Evolutionary conservation across 2,888 invertebrate genomes (phyloP).

Genomic region (Reticulitermes lucifugus): DNA sequence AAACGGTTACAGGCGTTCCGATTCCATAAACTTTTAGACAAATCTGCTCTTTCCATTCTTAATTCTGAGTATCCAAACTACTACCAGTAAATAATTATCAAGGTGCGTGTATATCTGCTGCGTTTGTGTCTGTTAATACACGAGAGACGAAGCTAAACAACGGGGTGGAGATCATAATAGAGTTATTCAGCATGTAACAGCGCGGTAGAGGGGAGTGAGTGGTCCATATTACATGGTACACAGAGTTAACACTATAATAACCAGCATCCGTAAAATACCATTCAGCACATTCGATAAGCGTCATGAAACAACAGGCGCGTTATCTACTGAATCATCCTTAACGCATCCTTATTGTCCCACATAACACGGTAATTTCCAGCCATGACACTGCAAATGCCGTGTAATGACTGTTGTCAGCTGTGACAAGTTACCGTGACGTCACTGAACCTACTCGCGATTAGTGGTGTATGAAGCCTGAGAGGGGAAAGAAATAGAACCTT

Average conservation of each 20-base stretch:
- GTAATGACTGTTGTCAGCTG: not conserved
- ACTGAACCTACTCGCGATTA: too few relatives aligned
- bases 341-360: conserved; percentile 21
- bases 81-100: too few relatives aligned
- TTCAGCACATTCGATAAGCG: conserved; percentile 1
- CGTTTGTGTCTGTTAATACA: too few relatives aligned
- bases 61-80: too few relatives aligned
- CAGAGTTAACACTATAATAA: not conserved
- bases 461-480: too few relatives aligned
- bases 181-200: not conserved
- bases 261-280: conserved; percentile 9
- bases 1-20: too few relatives aligned
- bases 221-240: not conserved
- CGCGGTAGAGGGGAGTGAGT: not conserved
- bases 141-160: not conserved
- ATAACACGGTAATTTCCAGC: not conserved
- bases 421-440: too few relatives aligned
- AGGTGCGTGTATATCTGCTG: too few relatives aligned
- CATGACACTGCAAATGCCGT: not conserved
- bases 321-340: conserved; percentile 28
- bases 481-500: too few relatives aligned
- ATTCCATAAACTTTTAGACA: too few relatives aligned
- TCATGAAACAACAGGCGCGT: not conserved
- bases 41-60: too few relatives aligned
- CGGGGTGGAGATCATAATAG: not conserved